A percentile compares a stretch with the other conserved stretches of the same genome.
These are phyloP conservation scores for Cerastis rubricosa DNA, from an alignment of 2,888 invertebrate genomes.

Conservation along the genomic window DNA sequence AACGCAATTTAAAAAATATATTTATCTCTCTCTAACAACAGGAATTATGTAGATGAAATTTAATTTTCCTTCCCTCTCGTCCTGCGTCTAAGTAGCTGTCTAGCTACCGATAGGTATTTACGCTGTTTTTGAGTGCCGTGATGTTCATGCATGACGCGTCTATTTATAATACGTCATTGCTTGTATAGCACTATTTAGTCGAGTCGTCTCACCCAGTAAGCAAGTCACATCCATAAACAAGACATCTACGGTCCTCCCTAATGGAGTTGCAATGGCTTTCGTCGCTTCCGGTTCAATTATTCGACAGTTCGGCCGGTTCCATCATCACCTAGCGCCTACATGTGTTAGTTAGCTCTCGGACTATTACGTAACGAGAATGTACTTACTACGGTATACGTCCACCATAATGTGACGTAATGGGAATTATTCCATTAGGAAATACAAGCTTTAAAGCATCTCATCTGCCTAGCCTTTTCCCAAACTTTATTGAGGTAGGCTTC, in stretches of 20 bases:
- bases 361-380: constrained; percentile 18
- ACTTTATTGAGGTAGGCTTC: too few relatives aligned
- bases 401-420: background rate
- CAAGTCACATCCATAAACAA: constrained; percentile 59
- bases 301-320: constrained; percentile 69
- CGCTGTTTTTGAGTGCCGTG: too few relatives aligned
- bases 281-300: constrained; percentile 80
- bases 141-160: too few relatives aligned
- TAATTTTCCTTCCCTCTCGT: too few relatives aligned
- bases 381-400: background rate
- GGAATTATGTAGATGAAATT: too few relatives aligned
- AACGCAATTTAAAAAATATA: too few relatives aligned
- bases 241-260: constrained; percentile 66
- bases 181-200: background rate
- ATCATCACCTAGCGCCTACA: constrained; percentile 36
- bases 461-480: too few relatives aligned
- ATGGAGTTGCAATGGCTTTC: constrained; percentile 80
- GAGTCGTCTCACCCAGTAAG: background rate
- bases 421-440: background rate
- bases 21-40: too few relatives aligned
- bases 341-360: constrained; percentile 3
- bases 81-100: too few relatives aligned
- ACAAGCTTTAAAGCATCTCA: too few relatives aligned
- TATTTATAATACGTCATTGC: too few relatives aligned
- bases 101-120: too few relatives aligned